Evolutionary conservation across 2,797 vertebrate genomes (phyloP), one percentile per base, ranked within the genome.

Genomic region (Pseudochirops cupreus): DNA sequence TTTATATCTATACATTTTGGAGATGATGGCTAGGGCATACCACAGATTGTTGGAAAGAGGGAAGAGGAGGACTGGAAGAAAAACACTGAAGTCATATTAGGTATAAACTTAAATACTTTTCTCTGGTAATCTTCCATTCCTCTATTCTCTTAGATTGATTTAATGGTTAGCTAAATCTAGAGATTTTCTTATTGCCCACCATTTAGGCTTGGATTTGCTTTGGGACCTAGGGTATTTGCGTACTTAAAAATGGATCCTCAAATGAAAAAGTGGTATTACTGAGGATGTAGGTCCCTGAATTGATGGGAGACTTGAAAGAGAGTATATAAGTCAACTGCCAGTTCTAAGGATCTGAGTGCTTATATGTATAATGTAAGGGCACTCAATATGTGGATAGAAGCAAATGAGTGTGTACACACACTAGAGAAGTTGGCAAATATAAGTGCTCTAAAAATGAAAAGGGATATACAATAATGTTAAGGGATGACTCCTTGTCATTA

Each of bases 331-430:
- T n/a, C 90, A 91, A 91, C 53, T 53, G 90, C 29, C 7, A 0
- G 10, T 91, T 87, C 95, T 57, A 57, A 95, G 94, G 93, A 95
- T 96, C 62, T 58, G 33, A 91, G 58, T 57, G 24, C 46, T 74
- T 12, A 5, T 55, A 33, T n/a, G 28, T 28, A 96, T 1, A 46
- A 1, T 62, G 2, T 2, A 39, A 74, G 29, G 89, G 39, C 50
- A 53, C 39, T 55, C 91, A 90, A 12, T 21, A 2, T 57, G 67
- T 10, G 3, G 0, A 53, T 39, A 33, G 29, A 14, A 87, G 52
- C 90, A 90, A 52, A 50, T 91, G 29, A 53, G 74, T 55, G 46
- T 24, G 87, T n/a, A 13, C 21, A 26, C 31, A 5, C 10, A 39
- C 52, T 33, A 91, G 29, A 91, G 33, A 50, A 39, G 74, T 50